phyloP scores from a whole-genome alignment of 2,888 invertebrate genomes.

The Chrysotoxum bicinctum region DNA sequence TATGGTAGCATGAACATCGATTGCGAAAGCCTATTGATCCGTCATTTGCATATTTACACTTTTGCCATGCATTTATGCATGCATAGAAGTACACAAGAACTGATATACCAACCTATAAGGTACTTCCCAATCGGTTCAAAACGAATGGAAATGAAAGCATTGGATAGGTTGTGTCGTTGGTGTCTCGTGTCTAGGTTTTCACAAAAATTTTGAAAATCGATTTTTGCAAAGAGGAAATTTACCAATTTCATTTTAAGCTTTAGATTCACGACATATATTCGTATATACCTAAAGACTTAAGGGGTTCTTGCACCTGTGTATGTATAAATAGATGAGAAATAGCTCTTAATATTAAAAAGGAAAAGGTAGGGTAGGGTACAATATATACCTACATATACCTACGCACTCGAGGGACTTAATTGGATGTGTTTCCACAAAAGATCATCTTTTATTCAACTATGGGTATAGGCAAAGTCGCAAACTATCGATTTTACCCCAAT shows the following conservation, averaged over 20 bases:
- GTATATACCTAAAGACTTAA: constrained; percentile 4
- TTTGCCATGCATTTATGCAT: constrained; percentile 43
- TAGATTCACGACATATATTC: background rate
- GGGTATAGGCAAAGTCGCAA: background rate
- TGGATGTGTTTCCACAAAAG: constrained; percentile 31
- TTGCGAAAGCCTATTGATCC: constrained; percentile 68
- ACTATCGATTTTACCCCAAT: constrained; percentile 18
- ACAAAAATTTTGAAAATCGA: constrained; percentile 35
- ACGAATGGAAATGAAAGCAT: constrained; percentile 42
- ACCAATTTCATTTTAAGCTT: constrained; percentile 32
- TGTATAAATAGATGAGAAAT: constrained; percentile 11
- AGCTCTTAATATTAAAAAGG: background rate
- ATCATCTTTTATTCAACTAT: constrained; percentile 32
- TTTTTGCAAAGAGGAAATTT: constrained; percentile 49
- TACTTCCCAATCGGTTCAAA: constrained; percentile 25
- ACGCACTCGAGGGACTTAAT: constrained; percentile 22
- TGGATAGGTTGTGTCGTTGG: constrained; percentile 20
- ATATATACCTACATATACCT: background rate
- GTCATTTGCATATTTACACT: constrained; percentile 68
- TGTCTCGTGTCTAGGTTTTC: constrained; percentile 6
- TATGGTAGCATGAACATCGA: constrained; percentile 51
- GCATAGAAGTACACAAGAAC: background rate
- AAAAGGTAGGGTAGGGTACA: background rate
- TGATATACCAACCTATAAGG: background rate
- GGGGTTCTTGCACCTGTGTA: constrained; percentile 33